These are phyloP conservation scores for Pseudanteris insignis DNA, from an alignment of 2,888 invertebrate species.

Conservation along the genomic window DNA sequence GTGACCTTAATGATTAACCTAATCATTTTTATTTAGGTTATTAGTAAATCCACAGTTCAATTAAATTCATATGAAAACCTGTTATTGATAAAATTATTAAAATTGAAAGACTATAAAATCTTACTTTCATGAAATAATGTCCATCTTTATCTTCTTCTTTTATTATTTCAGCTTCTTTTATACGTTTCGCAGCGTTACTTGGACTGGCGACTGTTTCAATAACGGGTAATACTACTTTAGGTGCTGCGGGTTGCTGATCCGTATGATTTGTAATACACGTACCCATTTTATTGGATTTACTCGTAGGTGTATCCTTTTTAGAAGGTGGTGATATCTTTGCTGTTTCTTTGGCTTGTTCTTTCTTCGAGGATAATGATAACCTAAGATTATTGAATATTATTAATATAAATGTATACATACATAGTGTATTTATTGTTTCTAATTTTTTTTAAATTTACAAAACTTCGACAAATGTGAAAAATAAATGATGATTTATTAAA, in stretches of 20 bases:
- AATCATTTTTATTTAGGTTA: too few species aligned
- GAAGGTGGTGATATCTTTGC: conserved; percentile 14
- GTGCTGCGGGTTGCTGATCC: conserved; percentile 66
- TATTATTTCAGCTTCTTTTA: conserved; percentile 51
- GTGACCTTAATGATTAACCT: too few species aligned
- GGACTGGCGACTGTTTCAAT: conserved; percentile 56
- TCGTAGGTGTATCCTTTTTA: conserved; percentile 29
- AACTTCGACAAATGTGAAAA: too few species aligned
- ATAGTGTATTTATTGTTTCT: too few species aligned
- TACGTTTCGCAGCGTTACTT: conserved; percentile 52
- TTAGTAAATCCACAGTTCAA: too few species aligned
- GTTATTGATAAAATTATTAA: too few species aligned
- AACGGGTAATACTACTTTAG: conserved; percentile 66
- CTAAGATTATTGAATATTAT: conserved; percentile 21
- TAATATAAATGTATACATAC: too few species aligned
- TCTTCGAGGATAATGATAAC: conserved; percentile 50
- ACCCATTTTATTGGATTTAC: conserved; percentile 51
- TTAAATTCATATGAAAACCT: too few species aligned
- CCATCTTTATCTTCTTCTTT: conserved; percentile 73
- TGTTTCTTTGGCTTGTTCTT: conserved; percentile 50
- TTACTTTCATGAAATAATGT: conserved; percentile 77
- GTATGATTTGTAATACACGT: conserved; percentile 59
- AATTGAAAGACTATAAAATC: conserved; percentile 1
- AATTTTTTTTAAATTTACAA: too few species aligned
- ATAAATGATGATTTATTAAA: too few species aligned